These are phyloP conservation scores for Argynnis bischoffii DNA, from an alignment of 2,888 invertebrate genomes.

Conservation along the genomic window DNA sequence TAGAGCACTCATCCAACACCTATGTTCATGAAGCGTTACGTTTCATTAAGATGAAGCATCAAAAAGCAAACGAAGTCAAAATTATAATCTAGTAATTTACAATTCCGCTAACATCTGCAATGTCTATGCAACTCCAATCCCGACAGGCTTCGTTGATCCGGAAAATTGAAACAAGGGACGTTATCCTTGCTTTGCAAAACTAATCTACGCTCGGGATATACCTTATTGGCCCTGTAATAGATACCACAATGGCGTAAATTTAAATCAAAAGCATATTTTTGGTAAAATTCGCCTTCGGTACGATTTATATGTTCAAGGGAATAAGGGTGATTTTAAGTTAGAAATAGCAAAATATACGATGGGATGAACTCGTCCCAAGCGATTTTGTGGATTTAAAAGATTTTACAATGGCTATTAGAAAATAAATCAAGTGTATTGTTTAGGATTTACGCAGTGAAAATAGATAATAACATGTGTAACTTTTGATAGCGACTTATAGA, in stretches of 20 bases:
- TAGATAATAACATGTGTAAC: not conserved
- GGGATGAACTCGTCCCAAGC: constrained; percentile 54
- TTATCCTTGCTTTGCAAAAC: constrained; percentile 30
- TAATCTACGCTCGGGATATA: constrained; percentile 13
- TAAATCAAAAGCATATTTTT: not conserved
- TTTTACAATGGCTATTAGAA: constrained; percentile 54
- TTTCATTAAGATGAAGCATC: not conserved
- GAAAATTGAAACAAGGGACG: constrained; percentile 75
- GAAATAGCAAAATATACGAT: constrained; percentile 28
- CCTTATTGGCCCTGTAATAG: constrained; percentile 31
- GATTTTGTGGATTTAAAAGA: constrained; percentile 63
- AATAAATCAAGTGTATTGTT: constrained; percentile 51
- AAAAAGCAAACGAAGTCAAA: constrained; percentile 8
- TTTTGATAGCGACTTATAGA: too few species aligned
- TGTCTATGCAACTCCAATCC: constrained; percentile 48
- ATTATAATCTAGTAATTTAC: constrained; percentile 35
- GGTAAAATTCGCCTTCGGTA: constrained; percentile 6
- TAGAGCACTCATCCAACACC: too few species aligned
- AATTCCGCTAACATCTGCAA: constrained; percentile 61
- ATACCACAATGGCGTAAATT: constrained; percentile 34
- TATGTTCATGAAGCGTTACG: not conserved
- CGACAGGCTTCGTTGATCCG: constrained; percentile 67
- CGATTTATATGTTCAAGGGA: not conserved
- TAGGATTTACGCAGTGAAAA: constrained; percentile 9
- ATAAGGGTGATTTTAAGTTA: constrained; percentile 5